These are phyloP conservation scores for Apogon hyalosoma DNA, from an alignment of 2,797 vertebrate genomes.

Conservation along the genomic window DNA sequence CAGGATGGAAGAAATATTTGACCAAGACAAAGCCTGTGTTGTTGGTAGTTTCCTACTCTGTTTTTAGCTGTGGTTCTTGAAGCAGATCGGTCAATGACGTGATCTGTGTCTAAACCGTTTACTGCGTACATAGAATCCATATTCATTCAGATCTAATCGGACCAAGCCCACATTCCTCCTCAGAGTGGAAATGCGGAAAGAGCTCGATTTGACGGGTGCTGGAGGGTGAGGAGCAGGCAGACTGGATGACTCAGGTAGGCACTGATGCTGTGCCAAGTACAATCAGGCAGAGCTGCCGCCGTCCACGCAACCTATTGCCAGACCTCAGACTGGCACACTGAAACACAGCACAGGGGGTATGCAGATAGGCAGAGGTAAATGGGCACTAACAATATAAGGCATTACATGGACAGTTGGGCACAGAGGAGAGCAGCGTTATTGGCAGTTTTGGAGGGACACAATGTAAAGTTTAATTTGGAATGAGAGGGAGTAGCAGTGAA, in stretches of 20 bases:
- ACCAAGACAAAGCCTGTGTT: conserved; percentile 32
- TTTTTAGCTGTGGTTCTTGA: conserved; percentile 13
- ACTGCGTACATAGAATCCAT: conserved; percentile 1
- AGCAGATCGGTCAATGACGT: background rate
- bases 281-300: conserved; percentile 66
- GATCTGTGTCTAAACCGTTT: conserved; percentile 21
- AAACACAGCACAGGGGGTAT: conserved; percentile 56
- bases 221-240: conserved; percentile 66
- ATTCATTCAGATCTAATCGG: conserved; percentile 53
- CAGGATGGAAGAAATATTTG: background rate
- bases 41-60: conserved; percentile 16
- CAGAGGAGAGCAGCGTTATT: conserved; percentile 49
- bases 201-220: conserved; percentile 64
- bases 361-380: conserved; percentile 57
- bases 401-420: conserved; percentile 66
- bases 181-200: conserved; percentile 62
- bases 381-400: conserved; percentile 48
- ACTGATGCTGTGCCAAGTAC: conserved; percentile 76
- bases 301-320: conserved; percentile 58
- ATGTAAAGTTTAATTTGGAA: conserved; percentile 42
- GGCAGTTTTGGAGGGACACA: conserved; percentile 34
- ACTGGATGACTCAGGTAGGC: conserved; percentile 80
- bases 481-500: background rate
- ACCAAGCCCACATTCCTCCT: conserved; percentile 45
- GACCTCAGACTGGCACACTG: conserved; percentile 67